These are phyloP conservation scores for Ips typographus DNA, from an alignment of 1,140 invertebrate species.

Conservation along the genomic window DNA sequence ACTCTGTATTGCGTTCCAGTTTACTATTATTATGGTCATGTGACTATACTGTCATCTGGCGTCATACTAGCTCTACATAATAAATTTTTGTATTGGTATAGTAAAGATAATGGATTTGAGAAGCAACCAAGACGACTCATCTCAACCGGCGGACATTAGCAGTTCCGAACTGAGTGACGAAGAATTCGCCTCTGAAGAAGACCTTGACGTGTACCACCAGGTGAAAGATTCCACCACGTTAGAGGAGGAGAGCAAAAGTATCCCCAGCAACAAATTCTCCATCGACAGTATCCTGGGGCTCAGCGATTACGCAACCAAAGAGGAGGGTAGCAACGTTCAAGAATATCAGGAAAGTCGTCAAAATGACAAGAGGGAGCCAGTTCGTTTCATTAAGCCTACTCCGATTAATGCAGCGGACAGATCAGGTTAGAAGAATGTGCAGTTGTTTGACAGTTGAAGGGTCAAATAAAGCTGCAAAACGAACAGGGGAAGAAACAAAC, in stretches of 20 bases:
- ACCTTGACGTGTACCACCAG: background rate
- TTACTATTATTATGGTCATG: too few relatives aligned
- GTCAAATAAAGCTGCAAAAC: too few relatives aligned
- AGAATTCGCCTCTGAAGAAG: slow-evolving; percentile 33
- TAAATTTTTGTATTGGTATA: too few relatives aligned
- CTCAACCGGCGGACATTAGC: background rate
- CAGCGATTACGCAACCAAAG: slow-evolving; percentile 24
- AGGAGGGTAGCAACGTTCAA: slow-evolving; percentile 6
- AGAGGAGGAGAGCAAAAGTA: background rate
- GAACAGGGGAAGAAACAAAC: too few relatives aligned
- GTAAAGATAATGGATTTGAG: background rate
- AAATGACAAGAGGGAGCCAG: background rate
- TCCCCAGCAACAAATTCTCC: slow-evolving; percentile 46
- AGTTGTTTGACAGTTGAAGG: too few relatives aligned
- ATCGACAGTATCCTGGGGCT: slow-evolving; percentile 49
- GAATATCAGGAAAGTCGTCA: slow-evolving; percentile 5
- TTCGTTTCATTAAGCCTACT: slow-evolving; percentile 43
- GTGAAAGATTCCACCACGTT: background rate
- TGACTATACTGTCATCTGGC: too few relatives aligned
- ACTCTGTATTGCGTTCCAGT: too few relatives aligned
- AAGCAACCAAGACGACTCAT: background rate
- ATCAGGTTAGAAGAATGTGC: slow-evolving; percentile 5
- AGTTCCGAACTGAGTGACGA: slow-evolving; percentile 22
- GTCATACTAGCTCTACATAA: too few relatives aligned
- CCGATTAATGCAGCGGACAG: slow-evolving; percentile 36